phyloP scores from a whole-genome alignment of 2,797 vertebrate genomes.

The Chelon labrosus region DNA sequence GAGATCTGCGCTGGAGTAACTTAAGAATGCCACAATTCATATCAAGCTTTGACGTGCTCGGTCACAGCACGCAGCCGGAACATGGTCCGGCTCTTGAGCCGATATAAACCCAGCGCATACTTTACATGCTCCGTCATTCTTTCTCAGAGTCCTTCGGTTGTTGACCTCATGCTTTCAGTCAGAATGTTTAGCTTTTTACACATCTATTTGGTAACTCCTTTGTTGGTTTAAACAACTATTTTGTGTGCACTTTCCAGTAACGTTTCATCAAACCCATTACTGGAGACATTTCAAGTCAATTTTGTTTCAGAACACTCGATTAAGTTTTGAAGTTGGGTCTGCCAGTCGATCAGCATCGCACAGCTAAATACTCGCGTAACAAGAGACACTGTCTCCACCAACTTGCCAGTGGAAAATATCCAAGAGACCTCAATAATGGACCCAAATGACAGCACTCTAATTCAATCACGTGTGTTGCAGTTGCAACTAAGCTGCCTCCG shows the following conservation, averaged over 20 bases:
- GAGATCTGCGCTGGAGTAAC: constrained; percentile 49
- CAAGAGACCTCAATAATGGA: constrained; percentile 70
- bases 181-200: constrained; percentile 40
- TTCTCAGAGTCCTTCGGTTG: constrained; percentile 37
- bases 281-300: constrained; percentile 4
- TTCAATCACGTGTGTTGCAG: constrained; percentile 74
- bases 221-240: neutral
- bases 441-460: constrained; percentile 75
- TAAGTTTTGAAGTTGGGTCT: constrained; percentile 2
- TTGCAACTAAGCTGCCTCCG: constrained; percentile 73
- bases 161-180: constrained; percentile 56
- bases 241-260: neutral
- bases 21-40: constrained; percentile 54
- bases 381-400: constrained; percentile 46
- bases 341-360: constrained; percentile 17
- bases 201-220: constrained; percentile 24
- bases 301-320: constrained; percentile 16
- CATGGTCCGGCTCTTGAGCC: constrained; percentile 27
- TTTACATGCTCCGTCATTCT: constrained; percentile 55
- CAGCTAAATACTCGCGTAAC: constrained; percentile 49
- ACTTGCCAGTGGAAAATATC: constrained; percentile 77
- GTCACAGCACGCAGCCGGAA: constrained; percentile 14
- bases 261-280: constrained; percentile 29
- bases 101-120: constrained; percentile 35
- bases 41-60: constrained; percentile 39